These are phyloP conservation scores for Cliona cf. orientalis DNA, from an alignment of 37 sponge, comb jelly and placozoan genomes.

Conservation along the genomic window DNA sequence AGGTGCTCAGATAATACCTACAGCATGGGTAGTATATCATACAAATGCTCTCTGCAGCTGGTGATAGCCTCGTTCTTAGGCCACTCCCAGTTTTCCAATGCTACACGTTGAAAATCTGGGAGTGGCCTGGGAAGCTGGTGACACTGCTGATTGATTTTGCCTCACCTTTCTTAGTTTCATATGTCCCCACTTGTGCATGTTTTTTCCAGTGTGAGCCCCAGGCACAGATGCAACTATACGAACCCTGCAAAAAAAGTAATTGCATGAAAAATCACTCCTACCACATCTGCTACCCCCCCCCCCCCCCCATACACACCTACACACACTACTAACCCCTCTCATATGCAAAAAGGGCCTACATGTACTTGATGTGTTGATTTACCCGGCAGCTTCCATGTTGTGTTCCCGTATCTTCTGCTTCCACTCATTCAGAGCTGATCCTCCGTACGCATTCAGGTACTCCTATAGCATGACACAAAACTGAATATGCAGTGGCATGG, in stretches of 20 bases:
- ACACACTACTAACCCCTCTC: too few species aligned
- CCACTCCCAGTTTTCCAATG: not conserved
- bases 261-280: not conserved
- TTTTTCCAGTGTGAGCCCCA: slow-evolving; percentile 71
- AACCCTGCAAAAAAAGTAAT: slow-evolving; percentile 41
- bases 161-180: slow-evolving; percentile 74
- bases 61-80: too few species aligned
- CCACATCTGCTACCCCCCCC: not conserved
- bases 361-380: not conserved
- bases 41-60: not conserved
- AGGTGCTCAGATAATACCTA: slow-evolving; percentile 57
- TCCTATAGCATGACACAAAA: slow-evolving; percentile 30
- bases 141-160: not conserved
- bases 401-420: slow-evolving; percentile 53
- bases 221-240: slow-evolving; percentile 89
- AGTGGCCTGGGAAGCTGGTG: not conserved
- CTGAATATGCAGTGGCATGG: too few species aligned
- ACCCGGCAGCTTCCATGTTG: slow-evolving; percentile 67
- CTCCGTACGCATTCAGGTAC: slow-evolving; percentile 66
- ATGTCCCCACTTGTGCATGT: slow-evolving; percentile 87
- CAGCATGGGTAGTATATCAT: too few species aligned
- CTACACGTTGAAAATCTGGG: not conserved
- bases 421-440: slow-evolving; percentile 69
- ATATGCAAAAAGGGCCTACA: too few species aligned
- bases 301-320: too few species aligned